Conservation (phyloP, 1,140 invertebrate species). For the Ooceraea biroi region DNA sequence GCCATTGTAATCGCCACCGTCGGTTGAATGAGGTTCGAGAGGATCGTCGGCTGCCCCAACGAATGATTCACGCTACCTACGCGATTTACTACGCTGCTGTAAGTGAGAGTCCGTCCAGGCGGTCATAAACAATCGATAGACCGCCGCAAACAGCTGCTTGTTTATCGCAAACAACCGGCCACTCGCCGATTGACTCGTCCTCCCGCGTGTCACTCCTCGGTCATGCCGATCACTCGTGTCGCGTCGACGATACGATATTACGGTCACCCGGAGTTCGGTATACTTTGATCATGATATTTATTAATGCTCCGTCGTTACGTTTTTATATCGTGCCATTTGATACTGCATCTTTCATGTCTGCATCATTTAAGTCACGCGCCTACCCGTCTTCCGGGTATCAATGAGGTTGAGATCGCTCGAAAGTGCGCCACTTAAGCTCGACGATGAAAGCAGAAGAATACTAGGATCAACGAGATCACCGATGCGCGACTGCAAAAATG, state of each 20-base stretch:
- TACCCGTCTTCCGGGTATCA: too few species aligned
- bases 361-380: too few species aligned
- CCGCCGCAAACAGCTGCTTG: constrained; percentile 74
- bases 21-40: constrained; percentile 76
- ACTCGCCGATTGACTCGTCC: constrained; percentile 9
- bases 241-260: not conserved
- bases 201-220: not conserved
- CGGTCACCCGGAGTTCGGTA: too few species aligned
- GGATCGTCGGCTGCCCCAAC: constrained; percentile 71
- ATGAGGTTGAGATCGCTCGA: too few species aligned
- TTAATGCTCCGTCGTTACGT: too few species aligned
- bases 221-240: constrained; percentile 8
- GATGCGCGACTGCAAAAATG: not conserved
- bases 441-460: not conserved
- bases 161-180: constrained; percentile 68
- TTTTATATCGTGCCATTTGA: too few species aligned
- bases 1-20: constrained; percentile 21
- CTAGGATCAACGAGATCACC: not conserved
- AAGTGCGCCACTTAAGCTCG: too few species aligned
- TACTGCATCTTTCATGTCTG: too few species aligned
- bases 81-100: constrained; percentile 77
- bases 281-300: too few species aligned
- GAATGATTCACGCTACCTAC: constrained; percentile 79
- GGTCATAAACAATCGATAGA: constrained; percentile 75
- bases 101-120: constrained; percentile 64